Evolutionary conservation across 2,888 invertebrate genomes (phyloP).

Genomic region (Eurytoma adleriae): DNA sequence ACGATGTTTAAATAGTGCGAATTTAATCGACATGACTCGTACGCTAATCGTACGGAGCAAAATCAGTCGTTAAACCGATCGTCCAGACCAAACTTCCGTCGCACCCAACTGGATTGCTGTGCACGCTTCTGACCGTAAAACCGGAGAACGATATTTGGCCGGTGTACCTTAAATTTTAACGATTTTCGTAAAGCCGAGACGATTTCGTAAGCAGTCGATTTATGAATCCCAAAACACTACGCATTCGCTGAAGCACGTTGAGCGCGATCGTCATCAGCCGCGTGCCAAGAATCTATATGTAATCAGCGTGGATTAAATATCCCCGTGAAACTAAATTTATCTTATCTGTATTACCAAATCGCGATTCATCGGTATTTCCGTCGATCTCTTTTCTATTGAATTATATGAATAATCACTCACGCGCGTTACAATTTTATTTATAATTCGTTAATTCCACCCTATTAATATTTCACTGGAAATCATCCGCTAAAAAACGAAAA

Average conservation of each 20-base stretch:
- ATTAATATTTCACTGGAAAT: too few relatives aligned
- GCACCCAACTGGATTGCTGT: too few relatives aligned
- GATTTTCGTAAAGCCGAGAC: constrained; percentile 22
- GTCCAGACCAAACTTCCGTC: too few relatives aligned
- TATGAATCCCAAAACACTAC: constrained; percentile 25
- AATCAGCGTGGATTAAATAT: constrained; percentile 34
- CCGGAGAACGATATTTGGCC: background rate
- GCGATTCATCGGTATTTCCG: background rate
- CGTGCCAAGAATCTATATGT: constrained; percentile 26
- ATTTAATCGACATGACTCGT: too few relatives aligned
- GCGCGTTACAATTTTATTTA: too few relatives aligned
- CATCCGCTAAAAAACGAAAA: too few relatives aligned
- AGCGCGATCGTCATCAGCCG: background rate
- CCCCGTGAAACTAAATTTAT: constrained; percentile 38
- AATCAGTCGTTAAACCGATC: too few relatives aligned
- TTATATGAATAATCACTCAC: too few relatives aligned
- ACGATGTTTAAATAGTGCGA: too few relatives aligned
- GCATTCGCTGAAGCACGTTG: background rate
- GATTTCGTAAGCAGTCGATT: constrained; percentile 49
- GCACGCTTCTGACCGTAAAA: background rate
- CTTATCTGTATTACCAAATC: constrained; percentile 30
- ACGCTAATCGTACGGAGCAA: too few relatives aligned
- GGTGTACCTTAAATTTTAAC: constrained; percentile 24
- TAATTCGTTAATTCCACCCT: too few relatives aligned
- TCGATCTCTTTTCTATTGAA: background rate